Evolutionary conservation across 2,113 vertebrate genomes (phyloP).

Genomic region (Etheostoma cragini): DNA sequence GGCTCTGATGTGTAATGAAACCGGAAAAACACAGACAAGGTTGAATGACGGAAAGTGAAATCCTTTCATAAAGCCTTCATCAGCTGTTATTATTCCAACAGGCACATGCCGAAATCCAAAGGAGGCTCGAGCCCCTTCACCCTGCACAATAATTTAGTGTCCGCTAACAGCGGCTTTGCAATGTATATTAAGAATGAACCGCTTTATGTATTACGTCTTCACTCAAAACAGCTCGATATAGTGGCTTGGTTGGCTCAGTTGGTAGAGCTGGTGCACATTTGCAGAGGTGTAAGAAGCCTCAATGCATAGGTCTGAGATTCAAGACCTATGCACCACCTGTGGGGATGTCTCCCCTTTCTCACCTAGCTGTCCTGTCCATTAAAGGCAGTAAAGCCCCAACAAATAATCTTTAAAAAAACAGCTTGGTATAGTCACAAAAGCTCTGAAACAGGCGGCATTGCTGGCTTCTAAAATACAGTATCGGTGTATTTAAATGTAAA

Average conservation of each 20-base stretch:
- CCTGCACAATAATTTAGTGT: background rate
- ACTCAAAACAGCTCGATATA: background rate
- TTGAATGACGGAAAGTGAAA: constrained; percentile 56
- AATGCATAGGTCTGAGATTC: too few species aligned
- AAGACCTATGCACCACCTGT: too few species aligned
- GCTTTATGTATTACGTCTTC: background rate
- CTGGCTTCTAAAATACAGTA: background rate
- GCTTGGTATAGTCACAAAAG: background rate
- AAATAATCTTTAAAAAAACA: background rate
- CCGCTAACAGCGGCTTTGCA: background rate
- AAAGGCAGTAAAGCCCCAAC: too few species aligned
- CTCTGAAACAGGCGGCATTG: background rate
- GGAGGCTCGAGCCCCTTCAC: background rate
- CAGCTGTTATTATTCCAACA: constrained; percentile 37
- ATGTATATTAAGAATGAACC: background rate
- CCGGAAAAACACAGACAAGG: constrained; percentile 50
- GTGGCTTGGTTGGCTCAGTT: too few species aligned
- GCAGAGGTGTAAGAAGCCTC: too few species aligned
- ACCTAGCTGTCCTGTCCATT: too few species aligned
- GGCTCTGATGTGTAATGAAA: constrained; percentile 55
- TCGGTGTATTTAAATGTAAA: background rate
- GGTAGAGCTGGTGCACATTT: too few species aligned
- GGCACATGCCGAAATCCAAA: constrained; percentile 8
- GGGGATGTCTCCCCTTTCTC: too few species aligned
- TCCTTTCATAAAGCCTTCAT: constrained; percentile 57